These are phyloP conservation scores for Heliconius himera DNA, from an alignment of 1,140 invertebrate genomes.

Conservation along the genomic window DNA sequence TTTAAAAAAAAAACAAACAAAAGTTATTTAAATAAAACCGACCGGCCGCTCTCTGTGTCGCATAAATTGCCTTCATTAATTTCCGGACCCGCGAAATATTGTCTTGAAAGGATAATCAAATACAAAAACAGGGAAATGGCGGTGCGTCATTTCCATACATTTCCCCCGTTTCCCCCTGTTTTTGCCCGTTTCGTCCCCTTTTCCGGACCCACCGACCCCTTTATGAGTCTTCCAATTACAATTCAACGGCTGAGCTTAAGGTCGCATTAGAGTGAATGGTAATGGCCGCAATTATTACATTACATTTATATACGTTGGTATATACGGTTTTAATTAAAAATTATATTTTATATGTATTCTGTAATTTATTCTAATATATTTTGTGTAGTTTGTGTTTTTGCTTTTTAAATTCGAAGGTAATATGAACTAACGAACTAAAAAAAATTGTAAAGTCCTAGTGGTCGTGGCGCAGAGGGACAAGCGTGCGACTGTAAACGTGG, in stretches of 20 bases:
- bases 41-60: conserved; percentile 68
- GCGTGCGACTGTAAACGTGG: too few relatives aligned
- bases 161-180: conserved; percentile 50
- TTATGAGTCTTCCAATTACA: conserved; percentile 77
- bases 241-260: conserved; percentile 74
- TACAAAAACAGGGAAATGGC: conserved; percentile 81
- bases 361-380: neutral
- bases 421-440: too few relatives aligned
- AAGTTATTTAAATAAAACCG: conserved; percentile 80
- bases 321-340: conserved; percentile 41
- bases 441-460: too few relatives aligned
- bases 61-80: conserved; percentile 81
- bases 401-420: neutral
- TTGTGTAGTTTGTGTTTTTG: neutral
- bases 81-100: conserved; percentile 80
- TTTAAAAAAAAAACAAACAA: conserved; percentile 54
- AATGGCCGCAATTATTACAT: conserved; percentile 68
- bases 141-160: conserved; percentile 81
- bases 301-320: conserved; percentile 44
- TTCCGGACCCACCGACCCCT: conserved; percentile 69
- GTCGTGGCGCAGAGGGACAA: too few relatives aligned
- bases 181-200: conserved; percentile 63
- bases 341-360: neutral
- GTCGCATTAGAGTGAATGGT: conserved; percentile 74
- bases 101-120: conserved; percentile 82